Conservation (phyloP, 1,140 invertebrate genomes). For the Hypothenemus hampei region DNA sequence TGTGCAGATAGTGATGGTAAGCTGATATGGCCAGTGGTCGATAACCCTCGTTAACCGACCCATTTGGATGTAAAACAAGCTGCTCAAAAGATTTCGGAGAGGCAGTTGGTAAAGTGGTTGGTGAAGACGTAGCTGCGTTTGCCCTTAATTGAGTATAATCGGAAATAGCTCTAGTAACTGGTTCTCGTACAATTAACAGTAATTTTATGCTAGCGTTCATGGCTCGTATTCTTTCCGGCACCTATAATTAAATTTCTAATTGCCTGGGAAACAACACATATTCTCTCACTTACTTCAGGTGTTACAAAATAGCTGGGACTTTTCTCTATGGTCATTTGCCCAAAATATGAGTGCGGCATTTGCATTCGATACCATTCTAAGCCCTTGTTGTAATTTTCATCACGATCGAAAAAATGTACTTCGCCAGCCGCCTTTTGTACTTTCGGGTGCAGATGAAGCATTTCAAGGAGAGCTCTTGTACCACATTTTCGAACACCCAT, state of each 20-base stretch:
- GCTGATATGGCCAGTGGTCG: conserved; percentile 68
- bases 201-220: conserved; percentile 93
- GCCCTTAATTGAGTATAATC: conserved; percentile 88
- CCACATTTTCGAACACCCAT: conserved; percentile 90
- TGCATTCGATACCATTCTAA: conserved; percentile 89
- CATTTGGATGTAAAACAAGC: conserved; percentile 71
- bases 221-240: conserved; percentile 78
- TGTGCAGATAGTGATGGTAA: conserved; percentile 76
- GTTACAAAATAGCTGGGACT: conserved; percentile 97
- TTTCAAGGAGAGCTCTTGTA: conserved; percentile 87
- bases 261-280: no score
- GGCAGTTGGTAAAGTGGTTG: conserved; percentile 50
- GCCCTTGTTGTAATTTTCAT: conserved; percentile 84
- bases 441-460: conserved; percentile 88
- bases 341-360: conserved; percentile 86
- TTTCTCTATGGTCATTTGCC: conserved; percentile 95
- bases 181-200: conserved; percentile 91
- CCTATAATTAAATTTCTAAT: conserved; percentile 52
- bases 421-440: conserved; percentile 89
- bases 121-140: conserved; percentile 63
- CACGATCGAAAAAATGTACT: conserved; percentile 91
- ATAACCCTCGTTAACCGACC: conserved; percentile 77
- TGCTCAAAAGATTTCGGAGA: conserved; percentile 66
- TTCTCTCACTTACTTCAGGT: conserved; percentile 78
- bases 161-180: conserved; percentile 91